Evolutionary conservation across 2,797 vertebrate species (phyloP).

Genomic region (Rousettus madagascariensis): DNA sequence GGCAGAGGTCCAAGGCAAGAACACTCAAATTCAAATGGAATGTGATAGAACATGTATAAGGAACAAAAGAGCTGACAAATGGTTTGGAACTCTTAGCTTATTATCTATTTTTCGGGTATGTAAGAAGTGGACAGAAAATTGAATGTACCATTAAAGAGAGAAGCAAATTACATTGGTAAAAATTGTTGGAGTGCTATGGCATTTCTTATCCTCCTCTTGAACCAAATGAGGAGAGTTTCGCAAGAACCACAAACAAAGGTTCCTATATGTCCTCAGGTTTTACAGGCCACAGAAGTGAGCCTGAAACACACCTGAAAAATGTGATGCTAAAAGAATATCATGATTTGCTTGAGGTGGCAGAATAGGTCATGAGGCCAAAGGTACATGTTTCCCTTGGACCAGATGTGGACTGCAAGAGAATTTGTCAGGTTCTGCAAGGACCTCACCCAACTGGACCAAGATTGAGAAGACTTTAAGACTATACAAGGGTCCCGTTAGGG

Average conservation of each 20-base stretch:
- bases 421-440: background rate
- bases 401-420: background rate
- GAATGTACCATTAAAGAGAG: background rate
- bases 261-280: background rate
- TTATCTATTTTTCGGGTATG: background rate
- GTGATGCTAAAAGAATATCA: background rate
- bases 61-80: background rate
- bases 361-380: background rate
- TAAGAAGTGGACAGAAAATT: background rate
- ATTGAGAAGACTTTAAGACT: fast-evolving
- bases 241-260: background rate
- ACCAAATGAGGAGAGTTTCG: background rate
- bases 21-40: background rate
- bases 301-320: background rate
- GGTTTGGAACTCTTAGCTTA: background rate
- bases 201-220: background rate
- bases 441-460: background rate
- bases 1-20: background rate
- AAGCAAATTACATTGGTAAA: background rate
- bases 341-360: background rate
- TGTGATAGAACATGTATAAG: background rate
- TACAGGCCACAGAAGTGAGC: background rate
- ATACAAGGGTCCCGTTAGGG: fast-evolving
- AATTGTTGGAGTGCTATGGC: background rate
- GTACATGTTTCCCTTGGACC: fast-evolving